Evolutionary conservation across 2,113 vertebrate genomes (phyloP), one percentile per base, ranked within the genome.

Genomic region (Ammodytes dubius): DNA sequence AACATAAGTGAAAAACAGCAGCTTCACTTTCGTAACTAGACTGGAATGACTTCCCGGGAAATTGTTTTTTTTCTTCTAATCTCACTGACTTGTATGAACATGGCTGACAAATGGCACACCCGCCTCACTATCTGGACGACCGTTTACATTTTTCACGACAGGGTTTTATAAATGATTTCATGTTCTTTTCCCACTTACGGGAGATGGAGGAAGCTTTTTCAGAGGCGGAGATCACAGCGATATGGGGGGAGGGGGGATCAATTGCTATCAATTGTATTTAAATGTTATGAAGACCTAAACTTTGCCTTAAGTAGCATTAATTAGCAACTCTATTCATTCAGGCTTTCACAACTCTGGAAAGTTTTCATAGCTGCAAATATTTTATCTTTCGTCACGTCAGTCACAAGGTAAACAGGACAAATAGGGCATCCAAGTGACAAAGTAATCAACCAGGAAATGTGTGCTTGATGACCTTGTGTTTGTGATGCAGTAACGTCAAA

Each of bases 1-100:
- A 70, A 64, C 70, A 71, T 53, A 46, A 70, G 14, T 61, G 57
- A 46, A 75, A 77, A 83, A 77, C 5, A 70, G 17, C 60, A 50
- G 57, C 19, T 70, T 76, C n/a, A 49, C 49, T 52, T 81, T 79
- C 45, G 86, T 37, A n/a, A 39, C 70, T 61, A 43, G 39, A 85
- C 54, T 39, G 17, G 15, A 52, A 65, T 57, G 47, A 73, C 63
- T 81, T 86, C 53, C 15, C 37, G 40, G 73, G 54, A 82, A 78
- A 83, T 66, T 64, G 60, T n/a, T 79, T 77, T 27, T 27, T 27
- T 27, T 27, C 27, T 27, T 78, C 54, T 71, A 64, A 17, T 60
- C 52, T 70, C 63, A 82, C 1, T 54, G 52, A 64, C 40, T 69
- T 69, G 68, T 15, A 35, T 13, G 14, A 69, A 19, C 60, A 3